phyloP scores from a whole-genome alignment of 2,113 vertebrate genomes.

The Pelobates fuscus region DNA sequence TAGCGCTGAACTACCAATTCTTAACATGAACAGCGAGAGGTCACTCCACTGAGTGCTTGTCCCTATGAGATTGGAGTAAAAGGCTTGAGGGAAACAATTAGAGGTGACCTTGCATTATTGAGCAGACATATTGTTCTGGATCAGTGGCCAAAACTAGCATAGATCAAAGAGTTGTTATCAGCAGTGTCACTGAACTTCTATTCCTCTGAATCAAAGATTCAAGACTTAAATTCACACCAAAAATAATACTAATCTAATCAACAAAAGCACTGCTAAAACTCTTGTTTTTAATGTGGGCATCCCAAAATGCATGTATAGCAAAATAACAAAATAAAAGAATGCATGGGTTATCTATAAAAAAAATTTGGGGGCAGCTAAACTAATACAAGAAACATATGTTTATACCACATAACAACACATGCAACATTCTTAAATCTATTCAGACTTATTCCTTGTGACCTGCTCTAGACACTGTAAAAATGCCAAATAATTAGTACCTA shows the following conservation, averaged over 20 bases:
- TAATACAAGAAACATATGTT: too few relatives aligned
- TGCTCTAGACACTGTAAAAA: too few relatives aligned
- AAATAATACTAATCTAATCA: not conserved
- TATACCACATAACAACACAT: too few relatives aligned
- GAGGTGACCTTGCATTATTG: conserved; percentile 66
- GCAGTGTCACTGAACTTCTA: conserved; percentile 53
- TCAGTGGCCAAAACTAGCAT: conserved; percentile 63
- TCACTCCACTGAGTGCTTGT: conserved; percentile 59
- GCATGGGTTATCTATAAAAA: too few relatives aligned
- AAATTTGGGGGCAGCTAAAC: too few relatives aligned
- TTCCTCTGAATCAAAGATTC: conserved; percentile 33
- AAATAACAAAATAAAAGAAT: too few relatives aligned
- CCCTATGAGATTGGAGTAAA: conserved; percentile 59
- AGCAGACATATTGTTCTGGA: conserved; percentile 58
- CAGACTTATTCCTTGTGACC: too few relatives aligned
- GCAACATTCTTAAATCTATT: too few relatives aligned
- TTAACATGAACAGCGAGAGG: conserved; percentile 63
- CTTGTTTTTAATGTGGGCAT: too few relatives aligned
- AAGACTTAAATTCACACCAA: not conserved
- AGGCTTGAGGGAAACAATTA: conserved; percentile 60
- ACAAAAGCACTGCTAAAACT: not conserved
- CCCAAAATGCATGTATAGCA: too few relatives aligned
- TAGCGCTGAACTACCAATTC: conserved; percentile 64
- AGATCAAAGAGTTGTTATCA: conserved; percentile 57
- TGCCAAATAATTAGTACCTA: too few relatives aligned